Evolutionary conservation across 2,888 invertebrate species (phyloP), one percentile per base, ranked within the genome.

Genomic region (Carterocephalus palaemon): DNA sequence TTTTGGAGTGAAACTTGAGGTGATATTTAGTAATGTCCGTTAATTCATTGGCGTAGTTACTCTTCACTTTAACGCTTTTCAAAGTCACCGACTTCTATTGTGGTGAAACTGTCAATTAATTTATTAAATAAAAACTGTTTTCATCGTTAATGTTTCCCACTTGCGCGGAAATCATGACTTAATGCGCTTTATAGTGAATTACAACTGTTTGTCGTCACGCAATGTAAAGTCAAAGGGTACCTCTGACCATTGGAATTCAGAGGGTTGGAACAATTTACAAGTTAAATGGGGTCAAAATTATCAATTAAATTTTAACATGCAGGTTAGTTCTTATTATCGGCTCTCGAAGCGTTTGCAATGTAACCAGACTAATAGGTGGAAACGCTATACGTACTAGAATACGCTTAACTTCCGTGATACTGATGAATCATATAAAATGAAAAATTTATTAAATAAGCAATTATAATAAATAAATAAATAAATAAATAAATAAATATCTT

Each of bases 221-320:
- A 45, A 65, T 56, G 41, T 29, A 53, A n/a, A 49, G 58, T 48
- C 36, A 48, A 49, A 50, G 51, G 57, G 57, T 54, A 49, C 31
- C 48, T 49, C 46, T 59, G 60, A 60, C 64, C 59, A 68, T 65
- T 49, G 75, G 75, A 55, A 76, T 75, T 57, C 50, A 51, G 43
- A 57, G 64, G 66, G 59, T 56, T 56, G 51, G 53, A 47, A 52
- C 52, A 55, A 53, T 51, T 60, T 59, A 60, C 28, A 42, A 57
- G 53, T 28, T 48, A 56, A 45, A 51, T 52, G 51, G 59, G 61
- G 57, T 55, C 48, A 52, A 54, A 53, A 47, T 52, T 48, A 56
- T 58, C 64, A 62, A 69, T 71, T 70, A 61, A 51, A 57, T 52
- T 54, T 48, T 32, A 31, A 34, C 42, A 34, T 20, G 23, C 15